Percentiles rank a stretch among this genome's conserved stretches.
phyloP scores from a whole-genome alignment of 2,888 invertebrate species.

The Sisyra nigra region DNA sequence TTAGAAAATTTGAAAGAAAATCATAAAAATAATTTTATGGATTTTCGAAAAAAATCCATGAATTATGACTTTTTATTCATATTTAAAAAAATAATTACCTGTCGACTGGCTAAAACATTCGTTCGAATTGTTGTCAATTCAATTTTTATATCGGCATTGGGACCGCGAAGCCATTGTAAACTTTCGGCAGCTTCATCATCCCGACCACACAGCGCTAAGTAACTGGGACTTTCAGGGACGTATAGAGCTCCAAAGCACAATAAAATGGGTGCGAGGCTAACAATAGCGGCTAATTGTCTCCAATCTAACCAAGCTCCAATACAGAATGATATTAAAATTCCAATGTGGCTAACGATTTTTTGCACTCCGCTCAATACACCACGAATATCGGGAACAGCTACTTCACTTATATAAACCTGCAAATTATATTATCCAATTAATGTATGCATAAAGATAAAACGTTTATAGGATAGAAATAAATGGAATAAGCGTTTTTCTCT shows the following conservation, averaged over 20 bases:
- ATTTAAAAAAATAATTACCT: slow-evolving; percentile 4
- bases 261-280: slow-evolving; percentile 60
- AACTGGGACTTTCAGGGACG: slow-evolving; percentile 82
- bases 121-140: slow-evolving; percentile 56
- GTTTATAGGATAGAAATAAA: too few species aligned
- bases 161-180: slow-evolving; percentile 68
- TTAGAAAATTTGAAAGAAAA: too few species aligned
- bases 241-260: slow-evolving; percentile 59
- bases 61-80: not conserved
- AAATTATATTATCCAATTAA: too few species aligned
- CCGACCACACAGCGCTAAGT: slow-evolving; percentile 57
- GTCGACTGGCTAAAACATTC: slow-evolving; percentile 36
- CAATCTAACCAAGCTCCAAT: slow-evolving; percentile 72
- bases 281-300: slow-evolving; percentile 68
- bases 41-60: not conserved
- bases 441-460: too few species aligned
- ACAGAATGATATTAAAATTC: slow-evolving; percentile 68
- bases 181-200: slow-evolving; percentile 61
- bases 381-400: slow-evolving; percentile 70
- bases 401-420: slow-evolving; percentile 81
- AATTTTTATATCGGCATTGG: slow-evolving; percentile 56
- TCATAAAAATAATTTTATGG: not conserved
- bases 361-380: slow-evolving; percentile 75
- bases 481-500: too few species aligned
- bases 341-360: slow-evolving; percentile 73